These are phyloP conservation scores for Diplosoma virens DNA, from an alignment of 23 tunicate genomes.

Conservation along the genomic window DNA sequence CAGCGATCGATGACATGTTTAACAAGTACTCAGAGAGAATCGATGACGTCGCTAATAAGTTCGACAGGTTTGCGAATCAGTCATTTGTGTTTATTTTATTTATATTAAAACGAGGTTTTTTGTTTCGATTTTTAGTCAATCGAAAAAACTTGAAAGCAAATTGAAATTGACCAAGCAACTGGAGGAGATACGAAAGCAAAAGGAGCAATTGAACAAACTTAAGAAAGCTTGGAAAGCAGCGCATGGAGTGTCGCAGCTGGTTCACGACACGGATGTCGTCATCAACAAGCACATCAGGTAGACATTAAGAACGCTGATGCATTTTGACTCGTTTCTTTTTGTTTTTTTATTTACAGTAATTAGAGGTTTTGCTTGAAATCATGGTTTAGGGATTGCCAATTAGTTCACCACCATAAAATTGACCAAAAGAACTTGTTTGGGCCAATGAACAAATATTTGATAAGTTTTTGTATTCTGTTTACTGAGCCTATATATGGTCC, in stretches of 20 bases:
- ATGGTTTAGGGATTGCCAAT: too few species aligned
- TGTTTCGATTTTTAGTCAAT: constrained; percentile 13
- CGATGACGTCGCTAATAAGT: constrained; percentile 34
- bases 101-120: not conserved
- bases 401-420: too few species aligned
- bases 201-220: constrained; percentile 33
- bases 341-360: too few species aligned
- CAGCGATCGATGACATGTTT: constrained; percentile 56
- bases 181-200: constrained; percentile 49
- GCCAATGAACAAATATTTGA: too few species aligned
- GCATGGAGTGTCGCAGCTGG: constrained; percentile 36
- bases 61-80: constrained; percentile 38
- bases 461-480: too few species aligned
- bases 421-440: too few species aligned
- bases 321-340: too few species aligned
- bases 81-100: not conserved
- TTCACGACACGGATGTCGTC: constrained; percentile 29
- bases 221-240: constrained; percentile 28
- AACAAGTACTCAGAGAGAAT: constrained; percentile 40
- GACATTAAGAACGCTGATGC: not conserved
- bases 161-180: constrained; percentile 52
- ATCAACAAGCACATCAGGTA: not conserved
- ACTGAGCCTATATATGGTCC: too few species aligned
- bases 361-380: too few species aligned
- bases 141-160: constrained; percentile 46